phyloP scores from a whole-genome alignment of 2,888 invertebrate species.

The Heteromyza rotundicornis region DNA sequence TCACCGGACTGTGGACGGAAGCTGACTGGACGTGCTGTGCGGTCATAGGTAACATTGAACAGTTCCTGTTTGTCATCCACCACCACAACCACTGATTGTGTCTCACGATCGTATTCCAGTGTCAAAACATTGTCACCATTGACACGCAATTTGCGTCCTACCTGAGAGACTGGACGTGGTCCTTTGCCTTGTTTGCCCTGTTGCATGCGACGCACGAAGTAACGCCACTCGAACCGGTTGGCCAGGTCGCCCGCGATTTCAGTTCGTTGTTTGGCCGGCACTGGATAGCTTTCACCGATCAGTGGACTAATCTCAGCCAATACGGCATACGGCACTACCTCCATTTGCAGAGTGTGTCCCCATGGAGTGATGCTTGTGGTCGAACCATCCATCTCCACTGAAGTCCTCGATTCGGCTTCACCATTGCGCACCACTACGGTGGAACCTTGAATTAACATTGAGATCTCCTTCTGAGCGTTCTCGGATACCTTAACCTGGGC shows the following conservation, averaged over 20 bases:
- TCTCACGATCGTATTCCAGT: slow-evolving; percentile 88
- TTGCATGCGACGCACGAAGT: slow-evolving; percentile 78
- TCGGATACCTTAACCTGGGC: slow-evolving; percentile 86
- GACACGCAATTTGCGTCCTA: slow-evolving; percentile 83
- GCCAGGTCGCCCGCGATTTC: slow-evolving; percentile 90
- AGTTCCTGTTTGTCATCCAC: slow-evolving; percentile 87
- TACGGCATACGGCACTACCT: slow-evolving; percentile 89
- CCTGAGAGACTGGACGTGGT: slow-evolving; percentile 74
- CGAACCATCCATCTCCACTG: slow-evolving; percentile 81
- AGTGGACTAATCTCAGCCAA: slow-evolving; percentile 87
- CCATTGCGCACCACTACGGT: slow-evolving; percentile 83
- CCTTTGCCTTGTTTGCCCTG: slow-evolving; percentile 65
- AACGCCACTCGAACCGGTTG: slow-evolving; percentile 95
- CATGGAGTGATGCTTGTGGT: slow-evolving; percentile 82
- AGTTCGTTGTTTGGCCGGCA: slow-evolving; percentile 87
- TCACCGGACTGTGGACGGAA: slow-evolving; percentile 86
- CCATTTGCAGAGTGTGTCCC: slow-evolving; percentile 87
- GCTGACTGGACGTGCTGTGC: slow-evolving; percentile 81
- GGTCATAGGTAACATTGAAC: slow-evolving; percentile 85
- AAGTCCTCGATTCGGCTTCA: slow-evolving; percentile 81
- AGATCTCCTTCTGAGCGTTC: slow-evolving; percentile 81
- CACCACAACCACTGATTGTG: slow-evolving; percentile 83
- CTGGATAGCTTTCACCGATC: slow-evolving; percentile 89
- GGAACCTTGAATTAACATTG: slow-evolving; percentile 86
- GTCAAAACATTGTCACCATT: slow-evolving; percentile 92